Conservation (phyloP, 2,113 vertebrate genomes). For the Anser brachyrhynchus region DNA sequence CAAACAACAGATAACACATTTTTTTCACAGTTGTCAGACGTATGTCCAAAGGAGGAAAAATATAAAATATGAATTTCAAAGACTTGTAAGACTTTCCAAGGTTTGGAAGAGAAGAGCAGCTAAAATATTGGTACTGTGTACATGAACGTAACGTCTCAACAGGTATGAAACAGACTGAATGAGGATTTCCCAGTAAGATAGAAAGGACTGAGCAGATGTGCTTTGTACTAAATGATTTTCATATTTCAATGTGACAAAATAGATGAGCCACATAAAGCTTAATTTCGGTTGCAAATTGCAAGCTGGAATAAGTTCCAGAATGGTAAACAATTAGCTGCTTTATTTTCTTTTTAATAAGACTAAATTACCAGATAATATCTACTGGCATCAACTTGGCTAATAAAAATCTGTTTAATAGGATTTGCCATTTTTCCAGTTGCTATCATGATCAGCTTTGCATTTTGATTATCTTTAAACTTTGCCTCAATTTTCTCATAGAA, state of each 20-base stretch:
- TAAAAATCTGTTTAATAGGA: slow-evolving; percentile 88
- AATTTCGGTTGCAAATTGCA: slow-evolving; percentile 84
- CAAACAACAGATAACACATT: neutral
- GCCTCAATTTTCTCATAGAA: slow-evolving; percentile 85
- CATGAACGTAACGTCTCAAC: slow-evolving; percentile 60
- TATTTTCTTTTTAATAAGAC: slow-evolving; percentile 89
- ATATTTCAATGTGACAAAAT: slow-evolving; percentile 88
- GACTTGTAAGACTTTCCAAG: neutral
- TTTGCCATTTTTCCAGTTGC: slow-evolving; percentile 88
- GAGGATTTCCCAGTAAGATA: slow-evolving; percentile 51
- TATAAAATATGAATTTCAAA: neutral
- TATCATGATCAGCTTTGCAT: slow-evolving; percentile 84
- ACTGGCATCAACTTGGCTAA: slow-evolving; percentile 86
- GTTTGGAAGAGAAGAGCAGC: neutral
- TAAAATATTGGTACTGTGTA: neutral
- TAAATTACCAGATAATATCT: slow-evolving; percentile 87
- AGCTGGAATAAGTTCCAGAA: slow-evolving; percentile 82
- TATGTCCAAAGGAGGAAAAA: neutral
- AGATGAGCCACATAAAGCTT: slow-evolving; percentile 83
- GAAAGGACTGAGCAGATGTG: slow-evolving; percentile 77
- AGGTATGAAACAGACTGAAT: slow-evolving; percentile 60
- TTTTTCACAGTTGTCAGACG: neutral
- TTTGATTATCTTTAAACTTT: slow-evolving; percentile 89
- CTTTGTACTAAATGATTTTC: slow-evolving; percentile 78
- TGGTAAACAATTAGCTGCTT: slow-evolving; percentile 88